phyloP scores from a whole-genome alignment of 2,888 invertebrate species.

The Spodoptera exigua region DNA sequence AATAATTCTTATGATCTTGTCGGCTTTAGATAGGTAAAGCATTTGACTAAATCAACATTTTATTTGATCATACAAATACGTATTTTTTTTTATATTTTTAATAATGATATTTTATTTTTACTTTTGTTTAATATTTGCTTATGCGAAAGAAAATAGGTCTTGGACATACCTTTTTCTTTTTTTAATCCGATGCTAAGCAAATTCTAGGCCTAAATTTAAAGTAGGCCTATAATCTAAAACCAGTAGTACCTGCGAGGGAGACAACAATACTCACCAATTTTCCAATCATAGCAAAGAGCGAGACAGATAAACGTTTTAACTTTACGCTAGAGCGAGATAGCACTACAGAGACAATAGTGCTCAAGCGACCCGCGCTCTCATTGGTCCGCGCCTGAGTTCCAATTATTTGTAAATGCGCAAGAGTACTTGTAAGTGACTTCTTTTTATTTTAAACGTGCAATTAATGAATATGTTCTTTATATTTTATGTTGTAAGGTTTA shows the following conservation, averaged over 20 bases:
- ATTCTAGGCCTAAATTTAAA: slow-evolving; percentile 36
- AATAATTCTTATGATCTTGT: too few species aligned
- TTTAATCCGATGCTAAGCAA: too few species aligned
- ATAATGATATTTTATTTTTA: too few species aligned
- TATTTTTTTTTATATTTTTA: too few species aligned
- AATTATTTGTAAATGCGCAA: slow-evolving; percentile 64
- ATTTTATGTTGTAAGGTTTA: accelerated
- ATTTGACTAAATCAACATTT: too few species aligned
- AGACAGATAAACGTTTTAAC: slow-evolving; percentile 27
- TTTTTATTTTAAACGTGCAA: slow-evolving; percentile 46
- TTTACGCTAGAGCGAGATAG: slow-evolving; percentile 30
- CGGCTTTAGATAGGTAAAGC: too few species aligned
- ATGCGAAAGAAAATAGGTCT: too few species aligned
- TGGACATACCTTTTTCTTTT: too few species aligned
- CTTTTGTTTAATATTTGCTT: too few species aligned
- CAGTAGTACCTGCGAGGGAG: slow-evolving; percentile 37
- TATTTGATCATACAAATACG: too few species aligned
- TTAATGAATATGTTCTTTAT: slow-evolving; percentile 31
- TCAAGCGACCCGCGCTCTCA: slow-evolving; percentile 35
- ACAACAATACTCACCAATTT: slow-evolving; percentile 46
- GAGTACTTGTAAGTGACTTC: slow-evolving; percentile 56
- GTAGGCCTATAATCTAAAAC: slow-evolving; percentile 42
- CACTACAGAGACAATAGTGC: slow-evolving; percentile 48
- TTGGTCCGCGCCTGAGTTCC: slow-evolving; percentile 55
- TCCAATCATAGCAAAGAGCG: slow-evolving; percentile 54